These are phyloP conservation scores for Bimastos eiseni DNA, from an alignment of 2,888 invertebrate genomes.

Conservation along the genomic window DNA sequence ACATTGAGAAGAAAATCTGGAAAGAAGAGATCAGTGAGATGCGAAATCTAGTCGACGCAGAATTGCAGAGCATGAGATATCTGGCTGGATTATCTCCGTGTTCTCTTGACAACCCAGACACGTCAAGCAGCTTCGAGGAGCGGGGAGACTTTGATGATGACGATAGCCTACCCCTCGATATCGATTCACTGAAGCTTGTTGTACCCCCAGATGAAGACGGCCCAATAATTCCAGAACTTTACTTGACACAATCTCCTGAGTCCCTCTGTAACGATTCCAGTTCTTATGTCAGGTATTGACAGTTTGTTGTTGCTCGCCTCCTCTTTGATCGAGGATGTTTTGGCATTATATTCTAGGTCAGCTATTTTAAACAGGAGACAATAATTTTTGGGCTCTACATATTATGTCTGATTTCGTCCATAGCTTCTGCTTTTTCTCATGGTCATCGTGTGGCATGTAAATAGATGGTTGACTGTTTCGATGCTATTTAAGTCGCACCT, in stretches of 20 bases:
- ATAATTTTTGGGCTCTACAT: too few relatives aligned
- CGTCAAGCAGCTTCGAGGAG: background rate
- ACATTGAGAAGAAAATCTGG: slow-evolving; percentile 43
- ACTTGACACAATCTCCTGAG: background rate
- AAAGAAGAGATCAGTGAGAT: slow-evolving; percentile 36
- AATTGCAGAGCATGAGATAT: slow-evolving; percentile 43
- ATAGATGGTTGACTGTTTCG: too few relatives aligned
- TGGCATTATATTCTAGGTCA: background rate
- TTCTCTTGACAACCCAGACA: slow-evolving; percentile 20
- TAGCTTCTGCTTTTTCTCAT: too few relatives aligned
- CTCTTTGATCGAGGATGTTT: background rate
- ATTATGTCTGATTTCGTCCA: too few relatives aligned
- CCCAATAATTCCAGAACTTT: slow-evolving; percentile 18
- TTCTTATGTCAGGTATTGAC: background rate
- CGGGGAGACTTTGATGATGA: slow-evolving; percentile 24
- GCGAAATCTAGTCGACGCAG: slow-evolving; percentile 42
- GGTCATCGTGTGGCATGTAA: too few relatives aligned
- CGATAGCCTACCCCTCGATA: slow-evolving; percentile 29
- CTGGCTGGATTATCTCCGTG: slow-evolving; percentile 26
- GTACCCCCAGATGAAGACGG: slow-evolving; percentile 18
- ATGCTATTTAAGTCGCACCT: too few relatives aligned
- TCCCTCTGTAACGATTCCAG: background rate
- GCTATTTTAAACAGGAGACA: too few relatives aligned
- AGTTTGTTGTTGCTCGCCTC: too few relatives aligned
- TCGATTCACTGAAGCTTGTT: slow-evolving; percentile 32